Evolutionary conservation across 1,140 invertebrate genomes (phyloP).

Genomic region (Dreissena rostriformis): DNA sequence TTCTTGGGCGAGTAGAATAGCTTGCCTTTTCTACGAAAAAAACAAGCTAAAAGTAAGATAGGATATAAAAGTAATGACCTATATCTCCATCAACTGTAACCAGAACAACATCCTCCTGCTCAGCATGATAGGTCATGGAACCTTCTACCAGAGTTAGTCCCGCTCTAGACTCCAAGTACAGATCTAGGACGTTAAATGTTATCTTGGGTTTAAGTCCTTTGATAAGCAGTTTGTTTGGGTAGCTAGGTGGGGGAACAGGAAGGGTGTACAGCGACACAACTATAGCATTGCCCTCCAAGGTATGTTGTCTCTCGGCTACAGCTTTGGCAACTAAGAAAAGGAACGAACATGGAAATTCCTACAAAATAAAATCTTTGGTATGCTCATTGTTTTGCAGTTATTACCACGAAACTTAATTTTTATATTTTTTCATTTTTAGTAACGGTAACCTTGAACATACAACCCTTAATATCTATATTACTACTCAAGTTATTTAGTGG

Average conservation of each 20-base stretch:
- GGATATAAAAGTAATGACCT: background rate
- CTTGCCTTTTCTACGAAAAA: no score
- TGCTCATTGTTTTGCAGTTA: no score
- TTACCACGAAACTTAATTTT: no score
- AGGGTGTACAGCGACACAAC: slow-evolving; percentile 21
- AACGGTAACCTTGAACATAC: no score
- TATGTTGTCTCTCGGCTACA: slow-evolving; percentile 30
- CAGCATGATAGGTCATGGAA: background rate
- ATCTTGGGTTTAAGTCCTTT: slow-evolving; percentile 38
- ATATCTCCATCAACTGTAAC: slow-evolving; percentile 16
- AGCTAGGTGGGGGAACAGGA: slow-evolving; percentile 9
- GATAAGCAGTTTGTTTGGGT: slow-evolving; percentile 25
- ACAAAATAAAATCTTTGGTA: no score
- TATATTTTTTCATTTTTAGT: no score
- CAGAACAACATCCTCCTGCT: slow-evolving; percentile 21
- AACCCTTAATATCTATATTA: no score
- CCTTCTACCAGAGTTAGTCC: slow-evolving; percentile 8
- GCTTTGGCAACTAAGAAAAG: slow-evolving; percentile 39
- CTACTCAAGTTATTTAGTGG: no score
- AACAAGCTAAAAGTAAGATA: no score
- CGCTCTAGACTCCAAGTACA: slow-evolving; percentile 28
- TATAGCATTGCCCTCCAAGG: slow-evolving; percentile 12
- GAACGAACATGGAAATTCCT: no score
- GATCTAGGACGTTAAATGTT: slow-evolving; percentile 40
- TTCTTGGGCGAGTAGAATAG: no score